phyloP scores from a whole-genome alignment of 2,113 vertebrate genomes.

The Larimichthys polyactis region DNA sequence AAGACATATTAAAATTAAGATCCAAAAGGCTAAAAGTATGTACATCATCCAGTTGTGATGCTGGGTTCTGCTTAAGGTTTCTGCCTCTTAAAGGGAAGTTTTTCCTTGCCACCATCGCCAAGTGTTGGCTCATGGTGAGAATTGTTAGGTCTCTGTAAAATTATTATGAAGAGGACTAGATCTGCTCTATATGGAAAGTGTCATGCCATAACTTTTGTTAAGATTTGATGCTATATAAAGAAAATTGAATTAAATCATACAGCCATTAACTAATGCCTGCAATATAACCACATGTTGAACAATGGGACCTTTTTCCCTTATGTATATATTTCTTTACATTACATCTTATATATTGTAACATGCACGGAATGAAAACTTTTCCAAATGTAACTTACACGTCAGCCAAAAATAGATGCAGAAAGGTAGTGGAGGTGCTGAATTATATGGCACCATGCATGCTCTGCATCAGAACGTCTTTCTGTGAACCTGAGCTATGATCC shows the following conservation, averaged over 20 bases:
- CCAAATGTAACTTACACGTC: background rate
- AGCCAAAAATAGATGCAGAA: background rate
- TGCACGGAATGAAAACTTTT: background rate
- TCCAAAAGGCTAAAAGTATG: background rate
- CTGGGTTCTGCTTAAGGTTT: too few species aligned
- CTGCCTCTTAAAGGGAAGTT: too few species aligned
- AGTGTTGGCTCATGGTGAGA: too few species aligned
- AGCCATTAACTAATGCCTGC: background rate
- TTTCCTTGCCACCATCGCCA: too few species aligned
- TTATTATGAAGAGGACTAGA: too few species aligned
- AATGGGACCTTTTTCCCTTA: background rate
- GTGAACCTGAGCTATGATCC: background rate
- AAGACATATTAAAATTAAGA: background rate
- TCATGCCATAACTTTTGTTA: too few species aligned
- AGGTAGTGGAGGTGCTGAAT: background rate
- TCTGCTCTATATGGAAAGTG: too few species aligned
- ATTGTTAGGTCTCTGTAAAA: too few species aligned
- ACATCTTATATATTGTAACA: slow-evolving; percentile 11
- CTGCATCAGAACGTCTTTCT: background rate
- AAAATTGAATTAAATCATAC: background rate
- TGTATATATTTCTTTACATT: background rate
- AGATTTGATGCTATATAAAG: too few species aligned
- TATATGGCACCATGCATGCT: background rate
- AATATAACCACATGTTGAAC: slow-evolving; percentile 2
- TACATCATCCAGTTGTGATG: background rate